phyloP scores from a whole-genome alignment of 2,888 invertebrate genomes.

The Patella ulyssiponensis region DNA sequence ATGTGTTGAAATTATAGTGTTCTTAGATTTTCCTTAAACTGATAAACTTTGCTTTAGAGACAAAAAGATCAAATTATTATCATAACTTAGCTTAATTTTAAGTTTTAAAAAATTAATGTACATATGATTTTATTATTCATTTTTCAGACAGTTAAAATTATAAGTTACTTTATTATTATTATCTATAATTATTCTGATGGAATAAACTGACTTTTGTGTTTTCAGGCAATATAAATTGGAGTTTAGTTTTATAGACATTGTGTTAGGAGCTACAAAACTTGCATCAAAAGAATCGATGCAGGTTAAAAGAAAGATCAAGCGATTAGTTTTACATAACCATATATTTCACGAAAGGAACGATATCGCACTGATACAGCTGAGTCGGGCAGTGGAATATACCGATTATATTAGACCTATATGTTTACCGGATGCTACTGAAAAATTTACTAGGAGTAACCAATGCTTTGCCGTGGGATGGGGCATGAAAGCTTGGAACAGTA shows the following conservation, averaged over 20 bases:
- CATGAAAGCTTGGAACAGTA: constrained; percentile 42
- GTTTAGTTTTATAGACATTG: constrained; percentile 38
- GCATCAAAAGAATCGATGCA: constrained; percentile 34
- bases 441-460: constrained; percentile 41
- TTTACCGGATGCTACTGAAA: constrained; percentile 47
- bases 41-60: no score
- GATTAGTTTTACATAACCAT: constrained; percentile 20
- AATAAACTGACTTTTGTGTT: not conserved
- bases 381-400: constrained; percentile 48
- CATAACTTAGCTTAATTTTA: no score
- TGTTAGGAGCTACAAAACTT: constrained; percentile 49
- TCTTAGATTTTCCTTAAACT: no score
- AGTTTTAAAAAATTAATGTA: no score
- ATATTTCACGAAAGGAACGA: constrained; percentile 42
- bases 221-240: constrained; percentile 38
- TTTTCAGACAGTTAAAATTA: no score
- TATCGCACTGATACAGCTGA: constrained; percentile 54
- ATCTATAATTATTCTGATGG: no score
- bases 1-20: no score
- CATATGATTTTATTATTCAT: no score
- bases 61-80: no score
- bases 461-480: constrained; percentile 61
- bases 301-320: constrained; percentile 21
- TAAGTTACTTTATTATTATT: no score
- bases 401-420: constrained; percentile 60